Conservation (phyloP, 2,113 vertebrate species). For the Taxidea taxus region DNA sequence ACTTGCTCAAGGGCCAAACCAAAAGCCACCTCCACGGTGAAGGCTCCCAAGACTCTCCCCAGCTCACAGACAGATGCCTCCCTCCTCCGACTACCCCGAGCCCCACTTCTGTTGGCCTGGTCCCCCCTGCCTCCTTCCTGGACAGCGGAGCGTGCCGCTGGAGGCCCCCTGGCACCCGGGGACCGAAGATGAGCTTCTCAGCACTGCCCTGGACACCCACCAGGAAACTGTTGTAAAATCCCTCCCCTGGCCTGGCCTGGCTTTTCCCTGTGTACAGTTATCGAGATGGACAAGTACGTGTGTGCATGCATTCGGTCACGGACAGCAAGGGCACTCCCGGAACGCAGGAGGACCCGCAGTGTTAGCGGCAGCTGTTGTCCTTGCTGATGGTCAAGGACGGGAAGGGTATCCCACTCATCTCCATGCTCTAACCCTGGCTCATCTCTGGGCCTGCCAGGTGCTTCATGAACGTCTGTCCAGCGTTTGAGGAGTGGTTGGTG, state of each 20-base stretch:
- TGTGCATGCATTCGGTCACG: rapidly evolving
- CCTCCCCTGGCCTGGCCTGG: neutral
- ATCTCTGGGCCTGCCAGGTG: neutral
- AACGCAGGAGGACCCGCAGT: neutral
- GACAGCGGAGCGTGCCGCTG: neutral
- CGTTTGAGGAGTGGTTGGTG: neutral
- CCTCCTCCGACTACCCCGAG: neutral
- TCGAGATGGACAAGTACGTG: neutral
- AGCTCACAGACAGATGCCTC: neutral
- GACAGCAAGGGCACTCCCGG: rapidly evolving
- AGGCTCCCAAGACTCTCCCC: neutral
- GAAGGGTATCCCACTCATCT: neutral
- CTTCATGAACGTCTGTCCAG: rapidly evolving
- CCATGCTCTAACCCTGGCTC: neutral
- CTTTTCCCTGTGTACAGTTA: neutral
- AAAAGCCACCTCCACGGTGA: neutral
- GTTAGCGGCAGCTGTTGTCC: neutral
- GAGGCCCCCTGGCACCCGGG: neutral
- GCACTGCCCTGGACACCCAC: neutral
- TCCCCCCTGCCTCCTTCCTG: neutral
- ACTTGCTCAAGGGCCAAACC: neutral
- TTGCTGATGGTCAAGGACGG: neutral
- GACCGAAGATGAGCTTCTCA: neutral
- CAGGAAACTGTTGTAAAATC: neutral
- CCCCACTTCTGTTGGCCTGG: neutral